Conservation (phyloP, 1,140 invertebrate species). For the Nomia melanderi region DNA sequence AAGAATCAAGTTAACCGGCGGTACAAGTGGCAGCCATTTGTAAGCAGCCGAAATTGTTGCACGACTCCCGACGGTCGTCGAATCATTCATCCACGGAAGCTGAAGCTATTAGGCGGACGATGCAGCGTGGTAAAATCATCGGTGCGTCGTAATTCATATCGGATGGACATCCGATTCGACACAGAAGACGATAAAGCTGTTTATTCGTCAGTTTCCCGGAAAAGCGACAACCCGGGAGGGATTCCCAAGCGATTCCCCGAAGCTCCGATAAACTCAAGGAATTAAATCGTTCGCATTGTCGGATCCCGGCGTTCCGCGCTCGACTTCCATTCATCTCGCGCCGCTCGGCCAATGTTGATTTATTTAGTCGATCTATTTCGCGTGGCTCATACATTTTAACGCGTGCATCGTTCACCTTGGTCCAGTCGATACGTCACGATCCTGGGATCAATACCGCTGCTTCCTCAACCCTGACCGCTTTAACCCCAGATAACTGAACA, state of each 20-base stretch:
- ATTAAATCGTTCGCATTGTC: constrained; percentile 32
- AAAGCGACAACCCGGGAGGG: too few species aligned
- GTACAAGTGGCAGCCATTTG: neutral
- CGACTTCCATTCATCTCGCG: constrained; percentile 54
- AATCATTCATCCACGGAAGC: neutral
- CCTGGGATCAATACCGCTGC: constrained; percentile 14
- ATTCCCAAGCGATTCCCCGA: neutral
- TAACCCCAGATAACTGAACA: too few species aligned
- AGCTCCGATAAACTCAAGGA: constrained; percentile 22
- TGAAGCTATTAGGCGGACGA: neutral
- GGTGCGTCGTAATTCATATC: too few species aligned
- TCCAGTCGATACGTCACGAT: constrained; percentile 50
- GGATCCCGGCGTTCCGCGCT: constrained; percentile 13
- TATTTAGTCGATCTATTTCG: constrained; percentile 67
- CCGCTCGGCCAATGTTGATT: constrained; percentile 72
- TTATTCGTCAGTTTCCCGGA: neutral
- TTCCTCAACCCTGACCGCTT: neutral
- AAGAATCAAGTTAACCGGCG: neutral
- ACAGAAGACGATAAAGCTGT: too few species aligned
- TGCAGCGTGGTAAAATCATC: neutral
- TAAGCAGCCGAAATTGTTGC: neutral
- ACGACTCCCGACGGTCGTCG: neutral
- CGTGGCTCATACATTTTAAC: constrained; percentile 50
- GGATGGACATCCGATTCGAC: too few species aligned
- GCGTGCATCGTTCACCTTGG: constrained; percentile 61